Conservation (phyloP, 2,888 invertebrate species). For the Sycophila texana region DNA sequence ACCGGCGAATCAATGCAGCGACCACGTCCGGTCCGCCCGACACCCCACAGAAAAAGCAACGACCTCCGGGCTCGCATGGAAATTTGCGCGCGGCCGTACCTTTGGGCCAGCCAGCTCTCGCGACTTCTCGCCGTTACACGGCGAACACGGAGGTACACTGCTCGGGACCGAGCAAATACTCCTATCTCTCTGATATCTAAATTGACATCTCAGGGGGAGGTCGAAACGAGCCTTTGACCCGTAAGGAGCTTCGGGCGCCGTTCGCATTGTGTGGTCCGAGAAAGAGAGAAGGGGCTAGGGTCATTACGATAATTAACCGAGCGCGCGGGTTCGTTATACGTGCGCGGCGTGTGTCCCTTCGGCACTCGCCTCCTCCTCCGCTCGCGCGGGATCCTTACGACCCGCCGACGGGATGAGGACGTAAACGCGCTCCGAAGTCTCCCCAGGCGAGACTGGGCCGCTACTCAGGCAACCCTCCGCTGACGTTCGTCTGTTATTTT, state of each 20-base stretch:
- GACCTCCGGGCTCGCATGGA: no score
- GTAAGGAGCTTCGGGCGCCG: neutral
- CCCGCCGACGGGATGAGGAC: neutral
- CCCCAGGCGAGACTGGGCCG: no score
- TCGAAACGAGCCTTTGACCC: slow-evolving; percentile 30
- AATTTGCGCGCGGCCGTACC: no score
- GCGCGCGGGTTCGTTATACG: slow-evolving; percentile 19
- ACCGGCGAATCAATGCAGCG: no score
- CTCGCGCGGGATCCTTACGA: neutral
- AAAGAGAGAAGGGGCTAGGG: slow-evolving; percentile 37
- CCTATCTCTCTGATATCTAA: slow-evolving; percentile 46
- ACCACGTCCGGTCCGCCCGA: no score
- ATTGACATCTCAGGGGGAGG: slow-evolving; percentile 43
- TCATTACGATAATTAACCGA: slow-evolving; percentile 54
- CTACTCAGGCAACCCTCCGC: no score
- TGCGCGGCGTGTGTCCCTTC: slow-evolving; percentile 15
- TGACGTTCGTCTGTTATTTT: no score
- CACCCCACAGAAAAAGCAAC: no score
- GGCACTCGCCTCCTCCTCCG: neutral
- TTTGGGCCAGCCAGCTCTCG: neutral
- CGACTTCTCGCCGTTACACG: neutral
- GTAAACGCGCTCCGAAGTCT: no score
- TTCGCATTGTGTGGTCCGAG: slow-evolving; percentile 52
- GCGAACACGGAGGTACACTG: neutral
- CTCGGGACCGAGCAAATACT: neutral